Percentiles rank a stretch among this genome's conserved stretches.
Conservation (phyloP, 2,797 vertebrate genomes). For the Holocentrus rufus region DNA sequence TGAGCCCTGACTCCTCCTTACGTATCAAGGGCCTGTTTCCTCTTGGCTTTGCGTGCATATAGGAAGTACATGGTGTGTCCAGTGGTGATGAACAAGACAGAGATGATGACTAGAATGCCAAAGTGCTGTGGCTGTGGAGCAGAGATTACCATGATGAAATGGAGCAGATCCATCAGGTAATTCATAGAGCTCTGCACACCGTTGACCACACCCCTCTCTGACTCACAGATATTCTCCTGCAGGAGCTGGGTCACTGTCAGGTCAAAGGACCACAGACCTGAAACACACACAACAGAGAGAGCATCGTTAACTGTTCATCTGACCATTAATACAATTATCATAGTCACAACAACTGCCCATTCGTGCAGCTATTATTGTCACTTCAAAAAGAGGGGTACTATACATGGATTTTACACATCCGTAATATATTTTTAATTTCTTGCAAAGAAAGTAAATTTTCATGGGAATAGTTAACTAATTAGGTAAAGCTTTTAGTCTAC, state of each 20-base stretch:
- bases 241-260: constrained; percentile 83
- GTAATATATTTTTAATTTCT: background rate
- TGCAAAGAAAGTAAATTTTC: no score
- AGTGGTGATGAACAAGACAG: constrained; percentile 80
- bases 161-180: constrained; percentile 85
- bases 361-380: background rate
- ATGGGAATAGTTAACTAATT: no score
- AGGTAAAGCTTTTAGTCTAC: no score
- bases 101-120: constrained; percentile 83
- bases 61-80: constrained; percentile 83
- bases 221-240: constrained; percentile 85
- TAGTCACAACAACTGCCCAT: background rate
- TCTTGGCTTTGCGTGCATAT: constrained; percentile 82
- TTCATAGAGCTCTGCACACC: constrained; percentile 88
- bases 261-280: constrained; percentile 85
- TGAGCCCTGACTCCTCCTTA: constrained; percentile 59
- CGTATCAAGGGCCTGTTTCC: constrained; percentile 76
- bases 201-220: constrained; percentile 82
- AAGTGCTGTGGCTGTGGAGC: constrained; percentile 81
- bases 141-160: constrained; percentile 83
- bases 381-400: background rate
- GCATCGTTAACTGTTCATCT: constrained; percentile 22
- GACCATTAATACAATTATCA: background rate
- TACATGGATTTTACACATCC: background rate
- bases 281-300: constrained; percentile 42